Conservation (phyloP, 1,140 invertebrate genomes). For the Eulimnadia texana region DNA sequence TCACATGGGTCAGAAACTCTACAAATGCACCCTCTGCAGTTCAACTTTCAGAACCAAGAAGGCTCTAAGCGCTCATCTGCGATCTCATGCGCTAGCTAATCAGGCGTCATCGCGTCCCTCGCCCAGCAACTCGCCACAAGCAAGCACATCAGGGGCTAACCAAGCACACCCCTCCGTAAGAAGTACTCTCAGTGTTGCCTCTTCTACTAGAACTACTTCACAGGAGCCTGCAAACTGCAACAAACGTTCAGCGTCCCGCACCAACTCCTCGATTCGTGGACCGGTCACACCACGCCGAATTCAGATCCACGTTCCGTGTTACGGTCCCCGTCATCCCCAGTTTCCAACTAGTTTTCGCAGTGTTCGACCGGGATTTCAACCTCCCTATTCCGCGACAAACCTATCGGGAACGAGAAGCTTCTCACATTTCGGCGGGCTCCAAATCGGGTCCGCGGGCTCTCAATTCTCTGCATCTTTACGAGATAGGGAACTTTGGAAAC, state of each 20-base stretch:
- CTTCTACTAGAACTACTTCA: neutral
- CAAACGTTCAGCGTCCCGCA: neutral
- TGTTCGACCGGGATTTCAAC: too few species aligned
- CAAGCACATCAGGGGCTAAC: neutral
- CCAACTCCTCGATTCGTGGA: neutral
- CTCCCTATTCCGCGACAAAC: too few species aligned
- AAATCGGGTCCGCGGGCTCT: too few species aligned
- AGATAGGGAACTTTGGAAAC: too few species aligned
- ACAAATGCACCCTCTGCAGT: constrained; percentile 78
- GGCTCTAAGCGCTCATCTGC: constrained; percentile 73
- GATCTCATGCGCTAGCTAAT: constrained; percentile 45
- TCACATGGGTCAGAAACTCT: constrained; percentile 79
- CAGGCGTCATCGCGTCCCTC: constrained; percentile 32
- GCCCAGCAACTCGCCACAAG: constrained; percentile 9
- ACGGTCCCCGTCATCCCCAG: too few species aligned
- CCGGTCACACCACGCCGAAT: too few species aligned
- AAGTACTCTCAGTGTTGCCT: neutral
- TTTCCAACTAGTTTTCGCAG: too few species aligned
- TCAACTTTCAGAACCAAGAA: constrained; percentile 79
- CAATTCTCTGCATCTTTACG: too few species aligned
- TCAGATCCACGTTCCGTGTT: neutral
- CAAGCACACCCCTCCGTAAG: neutral
- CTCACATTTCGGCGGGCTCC: too few species aligned
- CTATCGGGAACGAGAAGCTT: too few species aligned
- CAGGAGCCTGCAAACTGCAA: neutral